Percentiles rank a stretch among this genome's conserved stretches.
Evolutionary conservation across 1,140 invertebrate genomes (phyloP).

Genomic region (Oncopeltus fasciatus): DNA sequence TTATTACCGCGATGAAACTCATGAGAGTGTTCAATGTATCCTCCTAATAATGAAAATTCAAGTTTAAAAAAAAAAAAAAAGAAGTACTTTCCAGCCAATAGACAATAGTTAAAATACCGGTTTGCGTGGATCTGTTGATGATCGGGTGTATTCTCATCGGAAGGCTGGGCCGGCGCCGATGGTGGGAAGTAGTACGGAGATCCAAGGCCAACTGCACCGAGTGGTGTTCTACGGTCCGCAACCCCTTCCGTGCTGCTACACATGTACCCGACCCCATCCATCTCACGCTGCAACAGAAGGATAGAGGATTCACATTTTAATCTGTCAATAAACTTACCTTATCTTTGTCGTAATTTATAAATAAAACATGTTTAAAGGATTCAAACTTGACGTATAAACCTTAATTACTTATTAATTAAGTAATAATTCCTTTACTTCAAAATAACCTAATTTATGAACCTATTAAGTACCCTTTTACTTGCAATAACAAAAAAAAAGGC

Average conservation of each 20-base stretch:
- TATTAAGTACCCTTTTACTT: neutral
- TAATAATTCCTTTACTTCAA: neutral
- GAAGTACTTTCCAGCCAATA: too few species aligned
- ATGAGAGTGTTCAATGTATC: too few species aligned
- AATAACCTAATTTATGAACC: neutral
- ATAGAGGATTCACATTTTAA: neutral
- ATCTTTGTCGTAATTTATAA: neutral
- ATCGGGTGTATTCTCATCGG: slow-evolving; percentile 67
- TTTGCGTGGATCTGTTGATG: slow-evolving; percentile 33
- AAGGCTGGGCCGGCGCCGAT: slow-evolving; percentile 37
- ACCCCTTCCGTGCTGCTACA: neutral
- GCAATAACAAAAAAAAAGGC: too few species aligned
- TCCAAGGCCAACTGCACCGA: slow-evolving; percentile 65
- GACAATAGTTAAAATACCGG: too few species aligned
- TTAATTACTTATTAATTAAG: neutral
- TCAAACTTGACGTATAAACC: neutral
- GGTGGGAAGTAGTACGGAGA: slow-evolving; percentile 56
- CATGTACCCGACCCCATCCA: neutral
- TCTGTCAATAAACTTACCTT: neutral
- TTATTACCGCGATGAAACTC: too few species aligned
- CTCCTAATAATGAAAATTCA: too few species aligned
- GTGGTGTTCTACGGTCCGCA: slow-evolving; percentile 52
- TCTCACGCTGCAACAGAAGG: neutral
- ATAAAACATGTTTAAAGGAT: neutral
- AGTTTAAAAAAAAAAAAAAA: too few species aligned